Evolutionary conservation across 1,140 invertebrate species (phyloP).

Genomic region (Trichogramma pretiosum): DNA sequence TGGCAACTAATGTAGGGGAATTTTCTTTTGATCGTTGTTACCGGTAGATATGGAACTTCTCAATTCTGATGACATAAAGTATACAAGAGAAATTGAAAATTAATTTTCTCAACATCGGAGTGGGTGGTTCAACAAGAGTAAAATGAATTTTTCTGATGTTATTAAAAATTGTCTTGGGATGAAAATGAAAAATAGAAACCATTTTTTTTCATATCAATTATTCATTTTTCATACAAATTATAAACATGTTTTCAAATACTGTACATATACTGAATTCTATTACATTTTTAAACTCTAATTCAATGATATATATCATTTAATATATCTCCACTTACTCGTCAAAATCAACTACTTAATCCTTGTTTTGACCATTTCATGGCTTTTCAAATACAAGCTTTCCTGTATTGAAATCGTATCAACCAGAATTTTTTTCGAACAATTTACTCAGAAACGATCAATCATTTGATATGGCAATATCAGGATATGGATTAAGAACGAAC

Average conservation of each 20-base stretch:
- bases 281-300: constrained; percentile 49
- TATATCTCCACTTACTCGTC: constrained; percentile 44
- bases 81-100: too few relatives aligned
- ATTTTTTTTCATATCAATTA: constrained; percentile 48
- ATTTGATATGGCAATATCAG: constrained; percentile 55
- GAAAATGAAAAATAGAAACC: background rate
- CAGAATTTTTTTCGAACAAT: constrained; percentile 36
- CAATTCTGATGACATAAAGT: too few relatives aligned
- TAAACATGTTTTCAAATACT: constrained; percentile 62
- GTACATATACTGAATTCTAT: constrained; percentile 57
- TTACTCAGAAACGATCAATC: constrained; percentile 41
- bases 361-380: constrained; percentile 44
- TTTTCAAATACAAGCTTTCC: too few relatives aligned
- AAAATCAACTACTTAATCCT: constrained; percentile 43
- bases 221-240: constrained; percentile 59
- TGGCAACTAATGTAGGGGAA: too few relatives aligned
- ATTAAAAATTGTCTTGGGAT: too few relatives aligned
- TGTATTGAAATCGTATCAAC: constrained; percentile 43
- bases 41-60: too few relatives aligned
- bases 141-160: too few relatives aligned
- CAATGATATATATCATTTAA: constrained; percentile 48
- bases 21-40: too few relatives aligned
- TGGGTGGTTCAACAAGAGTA: too few relatives aligned
- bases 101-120: too few relatives aligned
- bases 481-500: constrained; percentile 44